These are phyloP conservation scores for Sphyrna mokarran DNA, from an alignment of 2,113 vertebrate species.

Conservation along the genomic window DNA sequence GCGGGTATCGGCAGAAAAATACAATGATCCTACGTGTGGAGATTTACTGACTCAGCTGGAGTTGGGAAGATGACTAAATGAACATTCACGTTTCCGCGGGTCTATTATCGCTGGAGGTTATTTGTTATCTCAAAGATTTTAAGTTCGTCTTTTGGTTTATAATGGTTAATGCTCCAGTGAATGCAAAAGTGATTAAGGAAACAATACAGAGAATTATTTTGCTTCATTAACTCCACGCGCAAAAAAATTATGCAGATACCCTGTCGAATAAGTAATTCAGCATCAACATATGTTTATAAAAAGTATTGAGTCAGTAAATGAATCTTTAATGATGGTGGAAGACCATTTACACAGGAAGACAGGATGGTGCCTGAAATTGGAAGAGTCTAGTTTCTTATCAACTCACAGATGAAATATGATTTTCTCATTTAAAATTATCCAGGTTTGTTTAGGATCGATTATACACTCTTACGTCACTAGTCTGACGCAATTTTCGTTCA, in stretches of 20 bases:
- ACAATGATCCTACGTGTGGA: not conserved
- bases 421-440: not conserved
- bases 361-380: not conserved
- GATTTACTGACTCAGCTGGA: not conserved
- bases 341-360: not conserved
- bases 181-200: not conserved
- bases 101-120: not conserved
- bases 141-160: not conserved
- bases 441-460: not conserved
- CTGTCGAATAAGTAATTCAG: not conserved
- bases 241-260: not conserved
- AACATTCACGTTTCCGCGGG: not conserved
- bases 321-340: not conserved
- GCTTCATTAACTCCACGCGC: not conserved
- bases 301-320: not conserved
- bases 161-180: not conserved
- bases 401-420: not conserved
- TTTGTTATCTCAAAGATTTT: conserved; percentile 19
- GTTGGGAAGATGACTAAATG: not conserved
- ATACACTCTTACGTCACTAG: not conserved
- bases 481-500: not conserved
- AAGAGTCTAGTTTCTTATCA: not conserved
- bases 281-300: not conserved
- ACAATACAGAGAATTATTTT: not conserved
- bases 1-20: not conserved